Conservation (phyloP, 1,140 invertebrate species). For the Dreissena polymorpha region DNA sequence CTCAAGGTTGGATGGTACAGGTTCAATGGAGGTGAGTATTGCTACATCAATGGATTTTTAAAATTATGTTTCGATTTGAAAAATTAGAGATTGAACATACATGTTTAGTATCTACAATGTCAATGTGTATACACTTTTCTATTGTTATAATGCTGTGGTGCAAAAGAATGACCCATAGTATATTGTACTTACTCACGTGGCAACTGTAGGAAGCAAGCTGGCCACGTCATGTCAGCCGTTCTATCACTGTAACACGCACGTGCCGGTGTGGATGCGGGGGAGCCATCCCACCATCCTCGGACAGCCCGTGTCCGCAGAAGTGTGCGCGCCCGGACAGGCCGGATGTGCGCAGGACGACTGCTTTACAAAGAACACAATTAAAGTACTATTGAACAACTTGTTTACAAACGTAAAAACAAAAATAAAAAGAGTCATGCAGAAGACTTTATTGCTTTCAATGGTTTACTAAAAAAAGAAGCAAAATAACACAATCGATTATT, state of each 20-base stretch:
- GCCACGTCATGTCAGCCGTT: background rate
- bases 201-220: background rate
- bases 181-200: background rate
- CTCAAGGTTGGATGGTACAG: slow-evolving; percentile 5
- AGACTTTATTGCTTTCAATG: too few relatives aligned
- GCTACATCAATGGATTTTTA: background rate
- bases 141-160: background rate
- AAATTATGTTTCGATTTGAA: background rate
- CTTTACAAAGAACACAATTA: too few relatives aligned
- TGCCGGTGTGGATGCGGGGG: slow-evolving; percentile 52
- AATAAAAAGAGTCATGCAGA: too few relatives aligned
- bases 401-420: too few relatives aligned
- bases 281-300: slow-evolving; percentile 63
- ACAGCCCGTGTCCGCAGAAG: slow-evolving; percentile 43
- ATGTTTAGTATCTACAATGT: background rate
- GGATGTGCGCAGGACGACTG: too few relatives aligned
- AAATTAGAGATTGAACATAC: background rate
- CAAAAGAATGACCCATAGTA: background rate
- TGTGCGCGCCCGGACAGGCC: too few relatives aligned
- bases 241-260: slow-evolving; percentile 52
- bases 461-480: too few relatives aligned
- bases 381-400: too few relatives aligned
- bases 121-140: background rate
- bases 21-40: slow-evolving; percentile 20
- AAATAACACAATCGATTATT: too few relatives aligned